Conservation (phyloP, 1,140 invertebrate genomes). For the Argopecten irradians region DNA sequence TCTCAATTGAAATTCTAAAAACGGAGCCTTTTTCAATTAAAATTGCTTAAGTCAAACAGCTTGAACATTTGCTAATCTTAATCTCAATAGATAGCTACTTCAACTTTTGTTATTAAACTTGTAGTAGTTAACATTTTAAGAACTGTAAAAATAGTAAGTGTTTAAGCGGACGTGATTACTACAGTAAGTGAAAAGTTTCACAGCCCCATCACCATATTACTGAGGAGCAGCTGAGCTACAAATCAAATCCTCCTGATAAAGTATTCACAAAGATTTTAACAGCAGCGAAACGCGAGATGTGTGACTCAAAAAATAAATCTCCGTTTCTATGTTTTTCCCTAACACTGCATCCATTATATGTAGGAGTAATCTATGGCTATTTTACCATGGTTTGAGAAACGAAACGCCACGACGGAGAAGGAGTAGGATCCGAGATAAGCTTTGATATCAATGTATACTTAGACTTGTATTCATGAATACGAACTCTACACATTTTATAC, state of each 20-base stretch:
- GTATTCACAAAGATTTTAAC: background rate
- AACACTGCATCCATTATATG: background rate
- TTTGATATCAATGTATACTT: too few species aligned
- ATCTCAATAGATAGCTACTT: background rate
- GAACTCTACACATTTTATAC: too few species aligned
- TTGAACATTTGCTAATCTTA: background rate
- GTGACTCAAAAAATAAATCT: background rate
- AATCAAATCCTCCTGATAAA: background rate
- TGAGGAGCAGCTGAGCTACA: background rate
- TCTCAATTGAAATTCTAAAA: background rate
- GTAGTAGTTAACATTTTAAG: background rate
- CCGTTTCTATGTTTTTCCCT: background rate
- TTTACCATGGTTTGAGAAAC: background rate
- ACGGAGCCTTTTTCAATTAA: background rate
- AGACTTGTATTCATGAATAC: too few species aligned
- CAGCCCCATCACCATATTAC: background rate
- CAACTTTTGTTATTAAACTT: background rate
- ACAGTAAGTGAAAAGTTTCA: background rate
- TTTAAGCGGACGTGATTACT: background rate
- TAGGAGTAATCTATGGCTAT: background rate
- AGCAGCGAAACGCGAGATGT: background rate
- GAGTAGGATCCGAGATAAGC: too few species aligned
- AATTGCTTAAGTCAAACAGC: background rate
- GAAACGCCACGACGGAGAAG: background rate
- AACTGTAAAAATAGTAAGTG: background rate